Percentiles rank a stretch among this genome's conserved stretches.
phyloP scores from a whole-genome alignment of 35 echinoderm and acorn worm genomes.

The Holothuria glaberrima region DNA sequence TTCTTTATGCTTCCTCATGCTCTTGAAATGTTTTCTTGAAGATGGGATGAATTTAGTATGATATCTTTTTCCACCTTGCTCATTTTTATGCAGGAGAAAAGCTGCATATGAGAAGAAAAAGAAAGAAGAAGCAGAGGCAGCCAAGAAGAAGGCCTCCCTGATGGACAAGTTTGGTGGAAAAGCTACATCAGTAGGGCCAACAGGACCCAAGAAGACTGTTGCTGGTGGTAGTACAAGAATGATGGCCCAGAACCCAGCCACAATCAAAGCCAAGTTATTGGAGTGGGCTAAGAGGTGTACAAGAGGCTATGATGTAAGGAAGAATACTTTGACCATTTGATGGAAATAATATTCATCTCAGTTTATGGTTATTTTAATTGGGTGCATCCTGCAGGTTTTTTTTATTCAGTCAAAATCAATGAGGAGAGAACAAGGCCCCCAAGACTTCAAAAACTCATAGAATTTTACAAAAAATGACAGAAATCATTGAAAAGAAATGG shows the following conservation, averaged over 20 bases:
- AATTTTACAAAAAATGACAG: too few relatives aligned
- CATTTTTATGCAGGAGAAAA: slow-evolving; percentile 68
- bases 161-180: slow-evolving; percentile 96
- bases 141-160: slow-evolving; percentile 78
- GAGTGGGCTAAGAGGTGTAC: slow-evolving; percentile 82
- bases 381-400: too few relatives aligned
- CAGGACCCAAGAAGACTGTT: slow-evolving; percentile 10
- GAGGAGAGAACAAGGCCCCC: too few relatives aligned
- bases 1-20: too few relatives aligned
- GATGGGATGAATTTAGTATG: too few relatives aligned
- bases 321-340: too few relatives aligned
- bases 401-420: too few relatives aligned
- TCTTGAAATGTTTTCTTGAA: too few relatives aligned
- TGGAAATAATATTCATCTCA: too few relatives aligned
- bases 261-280: slow-evolving; percentile 91
- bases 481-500: too few relatives aligned
- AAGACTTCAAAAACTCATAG: too few relatives aligned
- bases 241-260: slow-evolving; percentile 84
- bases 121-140: slow-evolving; percentile 62
- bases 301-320: slow-evolving; percentile 75
- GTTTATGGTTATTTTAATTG: too few relatives aligned
- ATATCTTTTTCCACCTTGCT: neutral
- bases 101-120: slow-evolving; percentile 73
- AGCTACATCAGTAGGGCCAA: slow-evolving; percentile 41
- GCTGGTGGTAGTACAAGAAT: slow-evolving; percentile 53